Evolutionary conservation across 2,888 invertebrate genomes (phyloP), one percentile per base, ranked within the genome.

Genomic region (Melangyna quadrimaculata): DNA sequence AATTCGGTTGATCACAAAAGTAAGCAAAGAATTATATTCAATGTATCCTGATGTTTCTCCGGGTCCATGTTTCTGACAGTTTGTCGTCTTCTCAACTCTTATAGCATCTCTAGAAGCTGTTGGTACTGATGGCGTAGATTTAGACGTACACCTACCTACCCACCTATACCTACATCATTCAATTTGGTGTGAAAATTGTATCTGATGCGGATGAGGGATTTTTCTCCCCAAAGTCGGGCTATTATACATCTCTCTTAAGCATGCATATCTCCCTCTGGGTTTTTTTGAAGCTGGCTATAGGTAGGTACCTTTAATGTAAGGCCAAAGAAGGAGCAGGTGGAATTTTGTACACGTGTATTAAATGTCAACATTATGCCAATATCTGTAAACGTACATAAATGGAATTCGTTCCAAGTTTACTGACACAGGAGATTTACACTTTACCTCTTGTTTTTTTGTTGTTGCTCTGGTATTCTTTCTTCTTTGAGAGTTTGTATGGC

Each of bases 101-200:
- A 61, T 10, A 27, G 19, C n/a, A n/a, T n/a, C n/a, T 27, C 27
- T 17, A 19, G 57, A n/a, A 65, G 14, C 53, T 40, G 3, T n/a
- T n/a, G 17, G 17, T 45, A 19, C 9, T 17, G 0, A n/a, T n/a
- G n/a, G n/a, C n/a, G n/a, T 14, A 37, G 10, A 0, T n/a, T 6
- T 12, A 48, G 5, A 6, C 12, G 12, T 22, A 19, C 19, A 43
- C 9, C 4, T 40, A 10, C 17, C 22, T 22, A 7, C 6, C 22
- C 12, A 7, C 6, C 5, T 3, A 4, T 22, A 61, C 14, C 24
- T n/a, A 67, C 35, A 51, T 67, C 51, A 73, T 70, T 51, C 83
- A 83, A 78, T 82, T 69, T 63, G 14, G 78, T 82, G 78, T 82
- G 69, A 73, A 73, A 78, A 82, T 82, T 73, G 63, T 73, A 78